Base-by-base conservation (phyloP, 2,888 invertebrate species). In the Cephonodes hylas region DNA sequence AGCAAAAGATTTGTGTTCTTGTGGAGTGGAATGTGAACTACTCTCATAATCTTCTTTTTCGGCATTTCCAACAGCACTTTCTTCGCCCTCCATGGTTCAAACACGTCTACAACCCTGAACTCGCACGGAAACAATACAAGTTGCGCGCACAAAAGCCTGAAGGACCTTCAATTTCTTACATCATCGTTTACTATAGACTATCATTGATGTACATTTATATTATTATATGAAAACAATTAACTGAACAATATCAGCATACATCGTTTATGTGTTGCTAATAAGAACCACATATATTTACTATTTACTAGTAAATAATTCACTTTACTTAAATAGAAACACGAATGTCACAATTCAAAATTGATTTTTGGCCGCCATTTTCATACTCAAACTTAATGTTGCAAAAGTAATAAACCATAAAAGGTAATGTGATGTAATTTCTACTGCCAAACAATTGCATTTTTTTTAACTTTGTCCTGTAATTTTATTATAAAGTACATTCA, bases 341-440 rank as follows among this genome's bases (percentile, higher is more conserved):
- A 42, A 68, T 83, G 83, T 86, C 88, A 86, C 68, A 80, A 82
- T 86, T 89, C 79, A 86, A 91, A 91, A 91, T 91, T 91, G 91
- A 91, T 91, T 91, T 91, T 90, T 85, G 84, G 84, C 83, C 87
- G 89, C 90, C 89, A 89, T 89, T 87, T 74, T 75, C 68, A 59
- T 60, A 66, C 44, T 25, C 13, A 25, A 66, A 66, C 44, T 25
- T 13, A 25, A 66, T 71, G 70, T 72, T 73, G 71, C 71, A 25
- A 27, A 18, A 1, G 8, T 27, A 27, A 27, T 15, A 53, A 27
- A 53, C 18, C n/a, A 23, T 1, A 8, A 25, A n/a, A 7, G 15
- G 27, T 22, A 27, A 53, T 4, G 31, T 15, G n/a, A 0, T 31
- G 27, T 27, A 3, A 31, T 15, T 15, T 27, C n/a, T n/a, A n/a